Evolutionary conservation across 2,888 invertebrate species (phyloP).

Genomic region (Drosophila peninsularis): DNA sequence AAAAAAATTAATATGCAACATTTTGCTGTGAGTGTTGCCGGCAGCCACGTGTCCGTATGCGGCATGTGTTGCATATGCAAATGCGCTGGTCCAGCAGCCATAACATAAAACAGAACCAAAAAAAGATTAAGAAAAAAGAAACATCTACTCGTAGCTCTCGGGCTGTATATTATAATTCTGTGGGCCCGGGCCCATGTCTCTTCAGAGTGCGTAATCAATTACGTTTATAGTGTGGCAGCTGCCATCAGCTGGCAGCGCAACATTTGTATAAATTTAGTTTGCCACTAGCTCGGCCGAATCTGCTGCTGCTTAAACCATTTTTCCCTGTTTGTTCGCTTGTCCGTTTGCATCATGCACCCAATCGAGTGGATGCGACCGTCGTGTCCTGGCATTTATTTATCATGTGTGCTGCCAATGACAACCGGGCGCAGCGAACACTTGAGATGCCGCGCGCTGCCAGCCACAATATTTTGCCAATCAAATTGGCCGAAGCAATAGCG

Average conservation of each 20-base stretch:
- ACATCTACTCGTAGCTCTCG: neutral
- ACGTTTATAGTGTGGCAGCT: constrained; percentile 70
- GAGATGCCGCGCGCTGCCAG: constrained; percentile 18
- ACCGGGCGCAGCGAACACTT: constrained; percentile 25
- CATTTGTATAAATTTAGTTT: constrained; percentile 79
- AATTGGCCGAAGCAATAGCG: constrained; percentile 28
- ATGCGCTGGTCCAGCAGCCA: constrained; percentile 32
- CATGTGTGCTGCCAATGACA: constrained; percentile 62
- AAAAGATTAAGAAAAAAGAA: neutral
- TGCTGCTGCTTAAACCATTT: constrained; percentile 3
- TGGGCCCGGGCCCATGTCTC: constrained; percentile 13
- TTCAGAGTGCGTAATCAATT: constrained; percentile 75
- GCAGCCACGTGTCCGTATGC: constrained; percentile 48
- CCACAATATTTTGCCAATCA: constrained; percentile 60
- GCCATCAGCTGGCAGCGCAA: constrained; percentile 66
- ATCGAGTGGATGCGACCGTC: constrained; percentile 41
- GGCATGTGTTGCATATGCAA: constrained; percentile 66
- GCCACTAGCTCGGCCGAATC: constrained; percentile 35
- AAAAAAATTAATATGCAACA: constrained; percentile 73
- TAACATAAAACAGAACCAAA: constrained; percentile 8
- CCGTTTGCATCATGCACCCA: constrained; percentile 16
- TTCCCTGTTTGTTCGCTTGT: constrained; percentile 13
- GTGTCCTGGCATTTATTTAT: constrained; percentile 51
- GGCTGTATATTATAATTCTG: constrained; percentile 33
- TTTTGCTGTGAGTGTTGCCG: constrained; percentile 58